Conservation (phyloP, 2,797 vertebrate genomes). For the Lophius americanus region DNA sequence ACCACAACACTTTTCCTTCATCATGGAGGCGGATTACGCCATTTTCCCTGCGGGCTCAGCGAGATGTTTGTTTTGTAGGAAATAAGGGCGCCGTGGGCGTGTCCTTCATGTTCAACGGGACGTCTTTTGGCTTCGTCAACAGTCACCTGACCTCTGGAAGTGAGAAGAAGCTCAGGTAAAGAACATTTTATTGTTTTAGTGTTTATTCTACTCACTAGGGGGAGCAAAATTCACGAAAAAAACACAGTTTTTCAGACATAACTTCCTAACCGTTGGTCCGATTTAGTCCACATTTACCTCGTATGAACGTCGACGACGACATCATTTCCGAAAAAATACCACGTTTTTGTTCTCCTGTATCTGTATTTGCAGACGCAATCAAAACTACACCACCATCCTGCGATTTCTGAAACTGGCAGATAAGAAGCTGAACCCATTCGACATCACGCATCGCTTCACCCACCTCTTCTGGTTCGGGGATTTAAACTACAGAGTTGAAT, state of each 20-base stretch:
- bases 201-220: too few species aligned
- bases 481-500: slow-evolving; percentile 93
- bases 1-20: not conserved
- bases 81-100: slow-evolving; percentile 99
- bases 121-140: slow-evolving; percentile 97
- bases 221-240: too few species aligned
- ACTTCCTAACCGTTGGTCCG: too few species aligned
- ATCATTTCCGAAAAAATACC: not conserved
- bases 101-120: slow-evolving; percentile 98
- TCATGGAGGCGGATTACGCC: not conserved
- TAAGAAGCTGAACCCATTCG: slow-evolving; percentile 94
- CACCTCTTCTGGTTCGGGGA: slow-evolving; percentile 99
- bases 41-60: not conserved
- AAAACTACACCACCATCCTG: slow-evolving; percentile 94
- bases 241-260: too few species aligned
- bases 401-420: slow-evolving; percentile 94
- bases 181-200: not conserved
- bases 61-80: slow-evolving; percentile 76
- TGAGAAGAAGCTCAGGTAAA: slow-evolving; percentile 96
- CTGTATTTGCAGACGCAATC: slow-evolving; percentile 88
- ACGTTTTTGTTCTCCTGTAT: not conserved
- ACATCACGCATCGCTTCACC: slow-evolving; percentile 95
- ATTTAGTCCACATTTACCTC: too few species aligned
- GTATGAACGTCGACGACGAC: too few species aligned
- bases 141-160: slow-evolving; percentile 98